Evolutionary conservation across 2,797 vertebrate genomes (phyloP).

Genomic region (Neoniphon sammara): DNA sequence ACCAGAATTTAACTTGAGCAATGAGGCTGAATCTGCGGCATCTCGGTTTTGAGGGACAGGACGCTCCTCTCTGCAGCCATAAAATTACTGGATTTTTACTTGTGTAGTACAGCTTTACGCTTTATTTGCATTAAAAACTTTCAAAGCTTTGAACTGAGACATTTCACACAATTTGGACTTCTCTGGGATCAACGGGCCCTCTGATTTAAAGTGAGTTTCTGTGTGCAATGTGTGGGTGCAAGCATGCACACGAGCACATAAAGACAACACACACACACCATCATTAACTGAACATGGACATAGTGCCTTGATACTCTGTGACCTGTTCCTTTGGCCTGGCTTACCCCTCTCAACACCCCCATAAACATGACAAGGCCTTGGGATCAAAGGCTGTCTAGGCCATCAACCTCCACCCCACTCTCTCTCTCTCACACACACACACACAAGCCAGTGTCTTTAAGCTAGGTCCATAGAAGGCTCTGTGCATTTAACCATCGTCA

Average conservation of each 20-base stretch:
- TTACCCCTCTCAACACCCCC: constrained; percentile 84
- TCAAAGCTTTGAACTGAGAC: too few relatives aligned
- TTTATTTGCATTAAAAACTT: too few relatives aligned
- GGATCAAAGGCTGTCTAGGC: constrained; percentile 81
- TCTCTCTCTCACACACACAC: constrained; percentile 29
- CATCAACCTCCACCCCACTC: constrained; percentile 50
- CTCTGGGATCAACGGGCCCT: too few relatives aligned
- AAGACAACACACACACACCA: constrained; percentile 50
- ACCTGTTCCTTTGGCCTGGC: constrained; percentile 79
- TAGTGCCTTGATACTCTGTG: constrained; percentile 72
- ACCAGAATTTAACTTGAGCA: too few relatives aligned
- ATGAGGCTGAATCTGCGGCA: too few relatives aligned
- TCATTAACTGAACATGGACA: constrained; percentile 57
- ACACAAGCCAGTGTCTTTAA: constrained; percentile 39
- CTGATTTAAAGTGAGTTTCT: constrained; percentile 24
- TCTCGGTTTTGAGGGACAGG: too few relatives aligned
- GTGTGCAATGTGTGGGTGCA: constrained; percentile 35
- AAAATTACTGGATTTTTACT: too few relatives aligned
- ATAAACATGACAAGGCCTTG: constrained; percentile 85
- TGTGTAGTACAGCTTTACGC: too few relatives aligned
- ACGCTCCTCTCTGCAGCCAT: too few relatives aligned
- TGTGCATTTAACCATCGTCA: constrained; percentile 66
- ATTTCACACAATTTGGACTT: too few relatives aligned
- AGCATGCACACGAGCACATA: constrained; percentile 41
- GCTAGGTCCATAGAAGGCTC: constrained; percentile 51